Percentiles rank a stretch among this genome's conserved stretches.
Conservation (phyloP, 1,140 invertebrate species). For the Ceratina australensis region DNA sequence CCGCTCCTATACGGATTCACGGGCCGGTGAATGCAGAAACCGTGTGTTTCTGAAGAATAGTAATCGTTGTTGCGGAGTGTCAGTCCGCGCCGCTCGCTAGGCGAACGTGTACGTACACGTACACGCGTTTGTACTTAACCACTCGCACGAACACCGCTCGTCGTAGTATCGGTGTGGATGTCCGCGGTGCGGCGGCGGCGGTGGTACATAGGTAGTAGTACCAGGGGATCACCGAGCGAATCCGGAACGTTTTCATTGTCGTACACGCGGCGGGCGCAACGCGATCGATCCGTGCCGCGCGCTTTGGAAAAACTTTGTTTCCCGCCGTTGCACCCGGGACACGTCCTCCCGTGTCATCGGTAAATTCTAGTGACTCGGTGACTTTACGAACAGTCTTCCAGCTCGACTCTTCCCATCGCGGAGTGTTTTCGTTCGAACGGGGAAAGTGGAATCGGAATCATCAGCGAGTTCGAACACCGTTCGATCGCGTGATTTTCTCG, state of each 20-base stretch:
- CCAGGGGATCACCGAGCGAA: constrained; percentile 57
- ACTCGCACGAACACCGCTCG: background rate
- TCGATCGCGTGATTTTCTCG: constrained; percentile 28
- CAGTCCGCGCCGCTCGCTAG: constrained; percentile 6
- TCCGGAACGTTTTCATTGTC: constrained; percentile 61
- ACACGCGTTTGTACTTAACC: background rate
- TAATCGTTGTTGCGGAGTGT: constrained; percentile 49
- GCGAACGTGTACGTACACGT: constrained; percentile 11
- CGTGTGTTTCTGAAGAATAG: constrained; percentile 55
- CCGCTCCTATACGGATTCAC: constrained; percentile 56
- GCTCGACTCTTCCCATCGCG: background rate
- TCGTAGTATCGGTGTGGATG: background rate
- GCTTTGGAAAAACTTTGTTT: constrained; percentile 19
- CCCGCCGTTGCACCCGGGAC: background rate
- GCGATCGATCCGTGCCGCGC: constrained; percentile 40
- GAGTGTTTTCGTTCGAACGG: constrained; percentile 24
- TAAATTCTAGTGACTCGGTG: constrained; percentile 29
- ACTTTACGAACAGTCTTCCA: constrained; percentile 21
- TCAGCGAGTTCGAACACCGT: background rate
- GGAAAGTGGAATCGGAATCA: constrained; percentile 30
- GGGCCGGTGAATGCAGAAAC: constrained; percentile 61
- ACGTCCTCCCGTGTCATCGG: background rate
- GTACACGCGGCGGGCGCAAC: constrained; percentile 47
- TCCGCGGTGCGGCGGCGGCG: constrained; percentile 29
- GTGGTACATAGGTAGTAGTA: constrained; percentile 54